phyloP scores from a whole-genome alignment of 2,888 invertebrate genomes.

The Carcina quercana region DNA sequence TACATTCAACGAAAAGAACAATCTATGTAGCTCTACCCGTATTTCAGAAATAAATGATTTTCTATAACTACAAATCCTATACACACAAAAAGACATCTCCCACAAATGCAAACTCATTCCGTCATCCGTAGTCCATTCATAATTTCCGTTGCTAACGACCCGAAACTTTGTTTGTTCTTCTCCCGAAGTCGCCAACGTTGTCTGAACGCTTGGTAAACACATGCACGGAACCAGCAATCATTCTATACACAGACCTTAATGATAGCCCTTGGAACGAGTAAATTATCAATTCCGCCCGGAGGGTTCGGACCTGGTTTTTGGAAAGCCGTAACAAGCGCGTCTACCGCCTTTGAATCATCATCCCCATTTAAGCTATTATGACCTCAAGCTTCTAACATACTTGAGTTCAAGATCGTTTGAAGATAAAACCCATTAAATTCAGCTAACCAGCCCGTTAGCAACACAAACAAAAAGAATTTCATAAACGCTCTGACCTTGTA shows the following conservation, averaged over 20 bases:
- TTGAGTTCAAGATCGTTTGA: conserved; percentile 25
- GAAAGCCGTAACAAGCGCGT: conserved; percentile 60
- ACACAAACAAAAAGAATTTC: conserved; percentile 22
- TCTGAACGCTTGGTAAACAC: conserved; percentile 48
- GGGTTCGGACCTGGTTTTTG: conserved; percentile 39
- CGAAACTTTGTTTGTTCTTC: conserved; percentile 72
- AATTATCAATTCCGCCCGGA: conserved; percentile 72
- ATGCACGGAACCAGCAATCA: conserved; percentile 62
- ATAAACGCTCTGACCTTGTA: conserved; percentile 31
- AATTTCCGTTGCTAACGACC: conserved; percentile 66
- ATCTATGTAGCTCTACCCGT: no score
- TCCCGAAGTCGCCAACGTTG: conserved; percentile 37
- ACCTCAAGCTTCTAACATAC: conserved; percentile 21
- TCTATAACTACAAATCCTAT: no score
- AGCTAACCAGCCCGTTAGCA: conserved; percentile 12
- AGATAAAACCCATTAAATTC: conserved; percentile 12
- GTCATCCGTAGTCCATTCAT: no score
- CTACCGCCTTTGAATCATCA: conserved; percentile 39
- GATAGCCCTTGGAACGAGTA: conserved; percentile 69
- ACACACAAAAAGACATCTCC: no score
- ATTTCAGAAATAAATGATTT: no score
- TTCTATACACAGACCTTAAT: conserved; percentile 60
- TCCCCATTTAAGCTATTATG: conserved; percentile 25
- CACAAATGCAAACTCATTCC: no score
- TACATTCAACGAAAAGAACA: no score